Evolutionary conservation across 2,113 vertebrate genomes (phyloP).

Genomic region (Octodon degus): DNA sequence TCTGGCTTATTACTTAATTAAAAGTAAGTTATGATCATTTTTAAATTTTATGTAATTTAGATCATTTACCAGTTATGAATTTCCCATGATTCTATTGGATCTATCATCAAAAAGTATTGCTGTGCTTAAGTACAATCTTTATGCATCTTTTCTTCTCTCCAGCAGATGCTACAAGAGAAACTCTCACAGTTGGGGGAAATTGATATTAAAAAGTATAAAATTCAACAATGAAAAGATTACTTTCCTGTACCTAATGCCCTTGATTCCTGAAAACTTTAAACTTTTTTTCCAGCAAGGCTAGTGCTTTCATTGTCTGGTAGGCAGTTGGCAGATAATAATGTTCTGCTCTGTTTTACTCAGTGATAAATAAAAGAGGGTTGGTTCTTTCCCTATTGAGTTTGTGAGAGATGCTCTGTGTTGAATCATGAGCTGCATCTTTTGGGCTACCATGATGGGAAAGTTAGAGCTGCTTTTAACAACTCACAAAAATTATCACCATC

Average conservation of each 20-base stretch:
- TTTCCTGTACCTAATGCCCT: conserved; percentile 63
- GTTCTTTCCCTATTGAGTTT: conserved; percentile 69
- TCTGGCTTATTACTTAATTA: conserved; percentile 85
- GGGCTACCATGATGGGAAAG: background rate
- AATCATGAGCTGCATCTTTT: conserved; percentile 56
- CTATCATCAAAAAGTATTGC: conserved; percentile 65
- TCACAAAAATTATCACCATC: conserved; percentile 56
- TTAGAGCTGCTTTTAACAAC: conserved; percentile 66
- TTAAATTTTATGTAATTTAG: conserved; percentile 81
- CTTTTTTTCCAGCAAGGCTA: conserved; percentile 39
- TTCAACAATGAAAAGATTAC: conserved; percentile 81
- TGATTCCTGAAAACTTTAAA: conserved; percentile 62
- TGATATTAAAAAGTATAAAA: conserved; percentile 68
- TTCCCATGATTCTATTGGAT: conserved; percentile 68
- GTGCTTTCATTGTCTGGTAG: conserved; percentile 52
- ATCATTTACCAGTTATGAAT: conserved; percentile 80
- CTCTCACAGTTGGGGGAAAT: conserved; percentile 79
- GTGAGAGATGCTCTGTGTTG: conserved; percentile 47
- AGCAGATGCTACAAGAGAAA: conserved; percentile 79
- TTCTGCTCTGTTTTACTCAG: conserved; percentile 69
- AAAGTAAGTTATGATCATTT: conserved; percentile 81
- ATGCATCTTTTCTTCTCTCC: conserved; percentile 28
- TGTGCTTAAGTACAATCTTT: conserved; percentile 42
- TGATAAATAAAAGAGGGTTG: conserved; percentile 42
- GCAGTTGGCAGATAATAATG: conserved; percentile 58